These are phyloP conservation scores for Myotis vivesi DNA, from an alignment of 2,797 vertebrate genomes.

Conservation along the genomic window DNA sequence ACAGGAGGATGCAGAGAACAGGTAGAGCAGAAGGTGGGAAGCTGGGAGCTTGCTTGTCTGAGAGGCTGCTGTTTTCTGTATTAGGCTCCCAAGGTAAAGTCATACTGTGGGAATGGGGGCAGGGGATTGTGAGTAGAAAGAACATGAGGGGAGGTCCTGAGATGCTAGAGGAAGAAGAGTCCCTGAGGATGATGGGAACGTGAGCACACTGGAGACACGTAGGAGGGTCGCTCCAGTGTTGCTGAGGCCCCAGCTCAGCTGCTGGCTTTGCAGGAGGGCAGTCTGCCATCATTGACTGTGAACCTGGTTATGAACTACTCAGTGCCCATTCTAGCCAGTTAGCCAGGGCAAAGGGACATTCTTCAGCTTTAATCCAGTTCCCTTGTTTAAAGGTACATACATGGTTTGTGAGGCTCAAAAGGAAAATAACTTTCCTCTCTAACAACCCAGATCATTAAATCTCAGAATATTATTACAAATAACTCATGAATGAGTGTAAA, in stretches of 20 bases:
- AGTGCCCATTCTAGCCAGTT: neutral
- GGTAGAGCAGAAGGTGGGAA: accelerated
- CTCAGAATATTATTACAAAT: neutral
- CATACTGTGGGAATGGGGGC: accelerated
- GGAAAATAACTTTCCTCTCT: neutral
- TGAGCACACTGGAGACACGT: neutral
- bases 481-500: neutral
- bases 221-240: neutral
- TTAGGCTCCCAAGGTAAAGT: neutral
- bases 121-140: neutral
- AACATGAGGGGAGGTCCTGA: neutral
- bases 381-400: neutral
- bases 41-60: neutral
- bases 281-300: neutral
- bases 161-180: neutral
- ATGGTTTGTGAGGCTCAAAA: neutral
- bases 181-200: too few relatives aligned
- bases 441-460: neutral
- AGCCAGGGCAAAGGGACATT: neutral
- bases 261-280: neutral
- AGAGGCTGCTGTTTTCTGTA: neutral
- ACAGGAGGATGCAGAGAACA: neutral
- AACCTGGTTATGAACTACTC: neutral
- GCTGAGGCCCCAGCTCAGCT: neutral
- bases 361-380: neutral